phyloP scores from a whole-genome alignment of 2,797 vertebrate species.

The Melopsittacus undulatus region DNA sequence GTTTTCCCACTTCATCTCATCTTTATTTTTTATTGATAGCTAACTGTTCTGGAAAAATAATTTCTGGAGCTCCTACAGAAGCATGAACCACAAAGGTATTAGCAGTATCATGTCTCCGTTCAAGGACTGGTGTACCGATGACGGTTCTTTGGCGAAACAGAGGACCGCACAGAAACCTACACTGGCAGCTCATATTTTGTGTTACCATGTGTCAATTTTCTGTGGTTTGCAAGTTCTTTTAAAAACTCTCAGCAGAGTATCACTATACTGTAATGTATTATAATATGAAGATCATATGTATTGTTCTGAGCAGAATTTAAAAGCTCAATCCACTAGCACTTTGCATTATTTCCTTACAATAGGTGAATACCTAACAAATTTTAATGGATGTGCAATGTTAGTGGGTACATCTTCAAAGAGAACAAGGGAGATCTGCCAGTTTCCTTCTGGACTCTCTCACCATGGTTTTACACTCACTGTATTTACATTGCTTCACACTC shows the following conservation, averaged over 20 bases:
- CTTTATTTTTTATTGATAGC: slow-evolving; percentile 43
- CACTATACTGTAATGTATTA: background rate
- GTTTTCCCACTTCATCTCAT: background rate
- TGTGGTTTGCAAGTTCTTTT: background rate
- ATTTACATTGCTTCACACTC: background rate
- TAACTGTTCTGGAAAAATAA: slow-evolving; percentile 68
- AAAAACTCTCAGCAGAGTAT: slow-evolving; percentile 13
- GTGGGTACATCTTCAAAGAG: background rate
- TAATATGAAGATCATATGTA: background rate
- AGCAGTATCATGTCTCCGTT: slow-evolving; percentile 36
- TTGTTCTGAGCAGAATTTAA: background rate
- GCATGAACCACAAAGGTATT: slow-evolving; percentile 61
- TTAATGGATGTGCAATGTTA: background rate
- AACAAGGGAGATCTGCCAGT: background rate
- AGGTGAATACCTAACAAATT: background rate
- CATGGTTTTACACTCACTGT: background rate
- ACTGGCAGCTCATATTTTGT: slow-evolving; percentile 12
- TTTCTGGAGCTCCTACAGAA: slow-evolving; percentile 47
- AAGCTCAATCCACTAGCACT: background rate
- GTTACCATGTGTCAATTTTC: background rate
- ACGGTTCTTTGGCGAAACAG: slow-evolving; percentile 72
- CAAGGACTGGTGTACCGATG: slow-evolving; percentile 46
- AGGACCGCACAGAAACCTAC: slow-evolving; percentile 67
- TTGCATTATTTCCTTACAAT: background rate
- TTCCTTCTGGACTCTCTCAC: background rate